Base-by-base conservation (phyloP, 53 echinoderm and acorn worm genomes). In the Holothuria scabra region DNA sequence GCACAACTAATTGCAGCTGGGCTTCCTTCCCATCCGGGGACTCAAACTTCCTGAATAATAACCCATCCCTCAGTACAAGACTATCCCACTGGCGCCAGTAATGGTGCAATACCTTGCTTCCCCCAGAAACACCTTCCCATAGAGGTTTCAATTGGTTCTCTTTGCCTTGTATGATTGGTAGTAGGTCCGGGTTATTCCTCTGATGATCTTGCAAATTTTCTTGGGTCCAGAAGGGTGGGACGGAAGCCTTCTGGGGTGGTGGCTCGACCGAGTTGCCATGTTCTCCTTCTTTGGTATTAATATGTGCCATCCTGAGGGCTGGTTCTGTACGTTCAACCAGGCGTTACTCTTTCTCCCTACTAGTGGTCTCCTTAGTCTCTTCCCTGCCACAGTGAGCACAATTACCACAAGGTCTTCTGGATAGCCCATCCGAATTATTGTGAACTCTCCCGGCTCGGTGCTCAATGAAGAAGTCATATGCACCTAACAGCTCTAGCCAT, bases 51-150 rank as follows among this genome's bases (percentile, higher is more conserved):
- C 72, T 28, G 34, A 37, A 72, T 19, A 72, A 14, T 24, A 72
- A 44, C 19, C 41, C 72, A 44, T 44, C 34, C 46, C 13, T 71
- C 34, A 72, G 20, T 18, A 46, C 46, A 35, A 72, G 41, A 44
- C 41, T 41, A 35, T 72, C 72, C 72, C 72, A 72, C 46, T 72
- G 72, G 20, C 8, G 20, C 72, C 72, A 72, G 41, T 72, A 72
- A 22, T 72, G 72, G 1, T 72, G 72, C 20, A 35, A 34, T 35
- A 44, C 34, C 24, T 37, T 72, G 41, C 72, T 72, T 33, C 49
- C 46, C 10, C 72, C 72, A 72, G 72, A 72, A 7, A 72, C 20
- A n/a, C 41, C 34, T 19, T 41, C 74, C 74, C 74, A 34, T 24
- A 22, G 19, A 7, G 74, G 74, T 25, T 25, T 46, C 48, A 23